Conservation (phyloP, 1,140 invertebrate species). For the Grapholita molesta region DNA sequence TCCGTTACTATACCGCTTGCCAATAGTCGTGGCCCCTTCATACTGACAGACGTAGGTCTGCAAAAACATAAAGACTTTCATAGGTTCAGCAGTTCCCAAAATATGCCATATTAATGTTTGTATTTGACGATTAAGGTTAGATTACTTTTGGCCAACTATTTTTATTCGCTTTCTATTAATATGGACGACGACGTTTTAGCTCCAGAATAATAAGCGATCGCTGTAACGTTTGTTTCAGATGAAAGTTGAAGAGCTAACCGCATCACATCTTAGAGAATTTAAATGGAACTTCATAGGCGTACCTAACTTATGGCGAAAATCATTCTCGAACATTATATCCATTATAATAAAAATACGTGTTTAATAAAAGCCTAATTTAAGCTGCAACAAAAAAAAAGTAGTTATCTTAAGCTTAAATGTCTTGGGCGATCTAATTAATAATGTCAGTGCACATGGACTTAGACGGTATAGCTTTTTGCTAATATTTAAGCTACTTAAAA, state of each 20-base stretch:
- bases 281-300: constrained; percentile 73
- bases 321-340: constrained; percentile 67
- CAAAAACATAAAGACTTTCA: no score
- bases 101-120: no score
- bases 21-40: no score
- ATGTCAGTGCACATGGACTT: constrained; percentile 73
- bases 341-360: constrained; percentile 71
- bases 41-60: no score
- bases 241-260: constrained; percentile 73
- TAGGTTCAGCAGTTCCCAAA: no score
- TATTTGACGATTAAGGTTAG: no score
- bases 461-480: constrained; percentile 64
- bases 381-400: constrained; percentile 67
- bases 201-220: not conserved
- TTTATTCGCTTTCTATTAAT: no score
- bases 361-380: constrained; percentile 73
- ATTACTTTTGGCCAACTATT: no score
- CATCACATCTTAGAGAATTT: constrained; percentile 66
- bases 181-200: not conserved
- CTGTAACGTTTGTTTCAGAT: constrained; percentile 51
- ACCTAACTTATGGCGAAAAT: constrained; percentile 68
- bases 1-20: no score
- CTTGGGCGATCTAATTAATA: constrained; percentile 70
- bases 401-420: constrained; percentile 70
- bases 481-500: constrained; percentile 44